Percentiles rank a stretch among this genome's conserved stretches.
phyloP scores from a whole-genome alignment of 2,888 invertebrate species.

The Busseola fusca region DNA sequence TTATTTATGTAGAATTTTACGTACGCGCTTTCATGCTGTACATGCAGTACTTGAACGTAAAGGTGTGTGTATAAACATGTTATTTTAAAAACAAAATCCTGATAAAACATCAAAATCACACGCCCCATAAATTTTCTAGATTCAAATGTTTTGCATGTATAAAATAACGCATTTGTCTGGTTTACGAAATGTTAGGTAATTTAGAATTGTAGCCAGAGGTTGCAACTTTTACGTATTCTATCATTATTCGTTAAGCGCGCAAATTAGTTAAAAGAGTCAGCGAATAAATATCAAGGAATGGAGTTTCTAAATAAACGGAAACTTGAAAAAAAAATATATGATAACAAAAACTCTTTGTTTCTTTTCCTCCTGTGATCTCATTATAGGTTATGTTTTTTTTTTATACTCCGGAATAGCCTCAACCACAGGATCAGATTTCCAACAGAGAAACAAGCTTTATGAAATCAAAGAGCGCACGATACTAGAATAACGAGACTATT shows the following conservation, averaged over 20 bases:
- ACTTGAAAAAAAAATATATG: neutral
- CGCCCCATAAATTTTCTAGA: neutral
- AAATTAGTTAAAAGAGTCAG: neutral
- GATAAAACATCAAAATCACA: neutral
- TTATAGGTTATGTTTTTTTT: neutral
- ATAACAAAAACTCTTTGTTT: neutral
- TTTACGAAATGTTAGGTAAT: slow-evolving; percentile 33
- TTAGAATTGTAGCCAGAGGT: slow-evolving; percentile 14
- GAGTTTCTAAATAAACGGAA: neutral
- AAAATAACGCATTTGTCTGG: slow-evolving; percentile 19
- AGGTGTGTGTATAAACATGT: neutral
- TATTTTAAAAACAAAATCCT: neutral
- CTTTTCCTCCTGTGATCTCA: neutral
- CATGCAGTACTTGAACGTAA: neutral
- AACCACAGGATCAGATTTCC: too few relatives aligned
- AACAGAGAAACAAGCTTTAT: neutral
- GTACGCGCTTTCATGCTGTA: neutral
- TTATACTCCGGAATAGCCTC: neutral
- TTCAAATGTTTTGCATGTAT: slow-evolving; percentile 10
- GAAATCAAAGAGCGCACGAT: neutral
- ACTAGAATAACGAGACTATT: too few relatives aligned
- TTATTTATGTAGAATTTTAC: slow-evolving; percentile 15
- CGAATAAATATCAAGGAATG: slow-evolving; percentile 1
- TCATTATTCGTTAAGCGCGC: slow-evolving; percentile 22
- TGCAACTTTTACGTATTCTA: slow-evolving; percentile 13